Conservation (phyloP, 1,140 invertebrate species). For the Neotoxoptera formosana region DNA sequence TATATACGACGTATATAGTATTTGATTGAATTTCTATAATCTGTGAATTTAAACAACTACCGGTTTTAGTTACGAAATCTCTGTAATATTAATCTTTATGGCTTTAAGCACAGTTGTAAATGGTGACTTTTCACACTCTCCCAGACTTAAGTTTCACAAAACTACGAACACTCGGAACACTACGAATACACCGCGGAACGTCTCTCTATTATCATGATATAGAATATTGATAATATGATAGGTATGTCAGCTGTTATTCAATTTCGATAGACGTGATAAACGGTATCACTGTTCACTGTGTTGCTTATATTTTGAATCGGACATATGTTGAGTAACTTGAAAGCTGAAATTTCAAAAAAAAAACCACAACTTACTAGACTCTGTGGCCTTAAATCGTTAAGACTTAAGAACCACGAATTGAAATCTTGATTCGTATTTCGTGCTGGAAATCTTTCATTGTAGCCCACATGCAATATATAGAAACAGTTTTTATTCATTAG, state of each 20-base stretch:
- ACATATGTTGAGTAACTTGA: too few species aligned
- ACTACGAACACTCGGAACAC: neutral
- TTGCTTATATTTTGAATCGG: too few species aligned
- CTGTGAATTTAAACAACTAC: neutral
- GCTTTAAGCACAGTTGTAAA: neutral
- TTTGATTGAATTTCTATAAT: neutral
- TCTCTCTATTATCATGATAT: neutral
- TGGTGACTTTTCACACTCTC: neutral
- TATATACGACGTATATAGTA: neutral
- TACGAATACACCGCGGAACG: neutral
- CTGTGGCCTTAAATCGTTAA: too few species aligned
- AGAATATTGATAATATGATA: neutral
- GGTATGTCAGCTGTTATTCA: neutral
- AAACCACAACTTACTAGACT: too few species aligned
- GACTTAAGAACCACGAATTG: too few species aligned
- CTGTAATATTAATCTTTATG: neutral
- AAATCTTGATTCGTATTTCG: too few species aligned
- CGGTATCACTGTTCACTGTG: too few species aligned
- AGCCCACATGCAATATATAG: too few species aligned
- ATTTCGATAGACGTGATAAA: neutral
- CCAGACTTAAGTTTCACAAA: neutral
- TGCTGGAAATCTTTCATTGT: too few species aligned
- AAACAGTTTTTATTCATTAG: too few species aligned
- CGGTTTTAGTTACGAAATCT: neutral
- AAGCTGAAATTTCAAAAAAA: too few species aligned